phyloP scores from a whole-genome alignment of 2,113 vertebrate genomes.

The Cololabis saira region DNA sequence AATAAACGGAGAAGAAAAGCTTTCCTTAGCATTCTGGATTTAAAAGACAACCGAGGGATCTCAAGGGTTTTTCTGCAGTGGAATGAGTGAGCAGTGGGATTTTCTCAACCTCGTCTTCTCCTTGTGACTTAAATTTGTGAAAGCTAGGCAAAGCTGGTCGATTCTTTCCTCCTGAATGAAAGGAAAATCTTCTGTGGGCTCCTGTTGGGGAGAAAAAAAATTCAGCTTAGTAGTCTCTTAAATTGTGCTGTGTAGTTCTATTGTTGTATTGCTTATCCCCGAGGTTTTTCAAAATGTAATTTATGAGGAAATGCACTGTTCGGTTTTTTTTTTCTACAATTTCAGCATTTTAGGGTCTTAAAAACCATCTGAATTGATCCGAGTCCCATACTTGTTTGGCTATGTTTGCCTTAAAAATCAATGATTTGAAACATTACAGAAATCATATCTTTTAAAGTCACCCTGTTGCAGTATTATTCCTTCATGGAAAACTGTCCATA shows the following conservation, averaged over 20 bases:
- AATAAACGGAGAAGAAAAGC: conserved; percentile 5
- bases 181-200: conserved; percentile 41
- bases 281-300: conserved; percentile 45
- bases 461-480: conserved; percentile 13
- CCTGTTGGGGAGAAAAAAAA: conserved; percentile 50
- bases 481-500: conserved; percentile 12
- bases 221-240: conserved; percentile 59
- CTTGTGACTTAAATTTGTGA: conserved; percentile 71
- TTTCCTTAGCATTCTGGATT: conserved; percentile 31
- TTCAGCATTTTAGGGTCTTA: conserved; percentile 36
- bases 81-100: conserved; percentile 53
- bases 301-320: conserved; percentile 42
- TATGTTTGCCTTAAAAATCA: conserved; percentile 13
- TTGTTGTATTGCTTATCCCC: conserved; percentile 56
- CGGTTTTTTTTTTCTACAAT: conserved; percentile 51
- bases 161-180: conserved; percentile 57
- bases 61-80: conserved; percentile 48
- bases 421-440: conserved; percentile 10
- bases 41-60: conserved; percentile 56
- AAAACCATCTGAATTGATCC: conserved; percentile 35
- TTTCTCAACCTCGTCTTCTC: conserved; percentile 65
- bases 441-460: conserved; percentile 15
- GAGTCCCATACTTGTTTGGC: conserved; percentile 16
- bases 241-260: conserved; percentile 34
- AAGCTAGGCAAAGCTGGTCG: conserved; percentile 57